Evolutionary conservation across 2,888 invertebrate genomes (phyloP).

Genomic region (Dusona sp.): DNA sequence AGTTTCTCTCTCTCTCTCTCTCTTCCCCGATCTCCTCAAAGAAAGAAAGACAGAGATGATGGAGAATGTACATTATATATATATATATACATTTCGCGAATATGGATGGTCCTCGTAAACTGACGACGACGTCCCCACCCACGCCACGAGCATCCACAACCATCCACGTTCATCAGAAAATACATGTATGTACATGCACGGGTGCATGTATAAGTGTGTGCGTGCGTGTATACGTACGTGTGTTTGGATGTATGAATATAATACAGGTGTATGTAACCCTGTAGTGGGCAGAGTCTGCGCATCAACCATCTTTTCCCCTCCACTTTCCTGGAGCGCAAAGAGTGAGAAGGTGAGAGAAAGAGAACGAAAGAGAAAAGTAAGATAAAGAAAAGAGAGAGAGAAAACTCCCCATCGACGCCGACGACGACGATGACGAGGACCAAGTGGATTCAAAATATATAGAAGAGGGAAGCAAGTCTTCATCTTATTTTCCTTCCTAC

Average conservation of each 20-base stretch:
- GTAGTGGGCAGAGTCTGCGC: conserved; percentile 75
- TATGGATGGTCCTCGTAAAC: conserved; percentile 33
- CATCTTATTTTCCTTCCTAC: conserved; percentile 45
- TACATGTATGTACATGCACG: conserved; percentile 16
- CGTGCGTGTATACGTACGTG: conserved; percentile 7
- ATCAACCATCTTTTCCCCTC: conserved; percentile 81
- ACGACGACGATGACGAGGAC: conserved; percentile 40
- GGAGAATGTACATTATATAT: conserved; percentile 41
- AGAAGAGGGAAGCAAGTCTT: conserved; percentile 35
- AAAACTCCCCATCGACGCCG: conserved; percentile 9
- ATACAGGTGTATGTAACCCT: conserved; percentile 10
- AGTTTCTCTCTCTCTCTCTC: conserved; percentile 18
- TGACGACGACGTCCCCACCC: conserved; percentile 60
- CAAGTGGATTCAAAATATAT: conserved; percentile 49
- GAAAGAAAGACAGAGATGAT: conserved; percentile 14
- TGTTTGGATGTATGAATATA: conserved; percentile 9
- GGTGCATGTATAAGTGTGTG: background rate
- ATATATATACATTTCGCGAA: conserved; percentile 24
- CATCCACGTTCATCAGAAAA: conserved; percentile 47
- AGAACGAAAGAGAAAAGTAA: conserved; percentile 2
- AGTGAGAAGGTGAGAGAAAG: conserved; percentile 19
- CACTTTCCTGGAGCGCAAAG: conserved; percentile 37
- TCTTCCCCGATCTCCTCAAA: conserved; percentile 13
- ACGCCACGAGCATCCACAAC: conserved; percentile 57
- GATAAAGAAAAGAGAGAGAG: conserved; percentile 14